These are phyloP conservation scores for Fukomys damarensis DNA, from an alignment of 2,113 vertebrate genomes.

Conservation along the genomic window DNA sequence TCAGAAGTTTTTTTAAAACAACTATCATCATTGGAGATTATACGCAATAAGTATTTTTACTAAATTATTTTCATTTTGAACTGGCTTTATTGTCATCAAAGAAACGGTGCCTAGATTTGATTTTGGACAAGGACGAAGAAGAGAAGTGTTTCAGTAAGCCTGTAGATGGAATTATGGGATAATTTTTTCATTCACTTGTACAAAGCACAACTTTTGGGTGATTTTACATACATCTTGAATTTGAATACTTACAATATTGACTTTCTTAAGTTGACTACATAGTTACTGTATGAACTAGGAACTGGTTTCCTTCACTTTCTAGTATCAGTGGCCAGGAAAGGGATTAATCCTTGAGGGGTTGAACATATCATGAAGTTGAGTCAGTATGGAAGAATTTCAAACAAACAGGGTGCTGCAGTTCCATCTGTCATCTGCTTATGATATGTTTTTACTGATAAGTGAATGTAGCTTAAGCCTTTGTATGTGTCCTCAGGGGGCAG, in stretches of 20 bases:
- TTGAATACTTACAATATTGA: slow-evolving; percentile 73
- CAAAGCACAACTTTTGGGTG: slow-evolving; percentile 81
- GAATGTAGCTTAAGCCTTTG: slow-evolving; percentile 75
- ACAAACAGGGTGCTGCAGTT: slow-evolving; percentile 83
- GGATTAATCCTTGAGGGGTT: slow-evolving; percentile 73
- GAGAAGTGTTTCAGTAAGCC: slow-evolving; percentile 62
- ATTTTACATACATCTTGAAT: slow-evolving; percentile 74
- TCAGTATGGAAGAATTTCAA: slow-evolving; percentile 81
- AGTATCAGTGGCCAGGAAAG: slow-evolving; percentile 72
- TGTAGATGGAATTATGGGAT: slow-evolving; percentile 33
- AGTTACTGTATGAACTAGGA: slow-evolving; percentile 72
- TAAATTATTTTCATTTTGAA: slow-evolving; percentile 54
- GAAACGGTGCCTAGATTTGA: slow-evolving; percentile 68
- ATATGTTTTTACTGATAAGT: slow-evolving; percentile 77
- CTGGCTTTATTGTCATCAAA: slow-evolving; percentile 60
- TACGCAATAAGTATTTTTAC: slow-evolving; percentile 38
- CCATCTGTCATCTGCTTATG: slow-evolving; percentile 72
- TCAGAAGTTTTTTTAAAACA: slow-evolving; percentile 16
- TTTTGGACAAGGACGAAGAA: slow-evolving; percentile 48
- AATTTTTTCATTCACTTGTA: slow-evolving; percentile 60
- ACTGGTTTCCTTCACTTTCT: slow-evolving; percentile 79
- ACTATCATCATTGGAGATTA: slow-evolving; percentile 36
- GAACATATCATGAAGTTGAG: slow-evolving; percentile 75
- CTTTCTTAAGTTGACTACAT: slow-evolving; percentile 73
- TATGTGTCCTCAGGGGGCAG: slow-evolving; percentile 76